phyloP scores from a whole-genome alignment of 1,140 invertebrate species.

The Colletes gigas region DNA sequence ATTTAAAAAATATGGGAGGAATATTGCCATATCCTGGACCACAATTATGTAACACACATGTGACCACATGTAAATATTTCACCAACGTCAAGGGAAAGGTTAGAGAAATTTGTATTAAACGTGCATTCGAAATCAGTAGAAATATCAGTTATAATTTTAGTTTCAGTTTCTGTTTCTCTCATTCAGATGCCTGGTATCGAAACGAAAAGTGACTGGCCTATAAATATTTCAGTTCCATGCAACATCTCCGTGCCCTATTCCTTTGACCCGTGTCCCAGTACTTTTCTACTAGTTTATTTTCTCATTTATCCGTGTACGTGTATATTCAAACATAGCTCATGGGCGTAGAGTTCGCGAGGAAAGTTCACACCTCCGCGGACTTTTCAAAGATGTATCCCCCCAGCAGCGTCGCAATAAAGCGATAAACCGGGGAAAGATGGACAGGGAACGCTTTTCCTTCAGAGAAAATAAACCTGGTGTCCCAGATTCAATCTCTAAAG shows the following conservation, averaged over 20 bases:
- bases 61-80: too few species aligned
- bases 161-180: too few species aligned
- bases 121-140: too few species aligned
- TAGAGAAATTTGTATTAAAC: too few species aligned
- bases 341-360: constrained; percentile 8
- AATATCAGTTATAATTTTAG: too few species aligned
- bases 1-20: too few species aligned
- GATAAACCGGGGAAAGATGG: constrained; percentile 13
- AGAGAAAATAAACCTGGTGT: constrained; percentile 42
- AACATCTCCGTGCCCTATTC: neutral
- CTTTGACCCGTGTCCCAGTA: neutral
- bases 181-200: too few species aligned
- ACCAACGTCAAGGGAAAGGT: too few species aligned
- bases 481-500: constrained; percentile 47
- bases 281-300: neutral
- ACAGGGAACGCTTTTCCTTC: constrained; percentile 28
- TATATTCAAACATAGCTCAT: constrained; percentile 10
- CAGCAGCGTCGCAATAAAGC: constrained; percentile 22
- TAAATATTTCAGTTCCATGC: neutral
- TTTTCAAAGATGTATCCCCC: constrained; percentile 27
- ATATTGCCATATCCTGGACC: too few species aligned
- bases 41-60: too few species aligned
- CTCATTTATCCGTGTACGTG: neutral
- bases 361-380: neutral
- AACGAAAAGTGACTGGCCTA: neutral